phyloP scores from a whole-genome alignment of 2,888 invertebrate species.

The Hesperia comma region DNA sequence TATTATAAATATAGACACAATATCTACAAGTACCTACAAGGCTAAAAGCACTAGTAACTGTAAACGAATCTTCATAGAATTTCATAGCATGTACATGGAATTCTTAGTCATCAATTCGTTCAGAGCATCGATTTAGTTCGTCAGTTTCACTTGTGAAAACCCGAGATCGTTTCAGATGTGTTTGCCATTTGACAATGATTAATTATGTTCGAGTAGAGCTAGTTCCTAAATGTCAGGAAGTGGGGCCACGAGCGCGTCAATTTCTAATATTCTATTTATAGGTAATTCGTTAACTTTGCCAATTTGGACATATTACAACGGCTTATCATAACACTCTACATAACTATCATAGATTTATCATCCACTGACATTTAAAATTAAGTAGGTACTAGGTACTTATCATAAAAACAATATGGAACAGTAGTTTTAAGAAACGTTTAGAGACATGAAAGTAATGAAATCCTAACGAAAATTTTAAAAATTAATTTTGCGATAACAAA shows the following conservation, averaged over 20 bases:
- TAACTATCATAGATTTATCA: too few species aligned
- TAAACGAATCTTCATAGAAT: too few species aligned
- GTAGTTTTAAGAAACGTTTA: too few species aligned
- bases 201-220: conserved; percentile 24
- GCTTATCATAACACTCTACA: conserved; percentile 10
- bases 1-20: not conserved
- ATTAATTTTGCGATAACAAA: too few species aligned
- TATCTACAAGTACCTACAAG: too few species aligned
- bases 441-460: too few species aligned
- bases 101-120: not conserved
- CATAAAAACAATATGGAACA: too few species aligned
- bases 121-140: not conserved
- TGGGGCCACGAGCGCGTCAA: conserved; percentile 29
- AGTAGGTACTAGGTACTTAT: too few species aligned
- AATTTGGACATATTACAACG: conserved; percentile 30
- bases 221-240: conserved; percentile 27
- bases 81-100: not conserved
- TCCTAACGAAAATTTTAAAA: too few species aligned
- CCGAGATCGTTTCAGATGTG: not conserved
- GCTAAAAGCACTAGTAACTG: not conserved
- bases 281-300: conserved; percentile 26
- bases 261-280: conserved; percentile 28
- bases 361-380: too few species aligned
- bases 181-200: conserved; percentile 23
- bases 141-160: not conserved